These are phyloP conservation scores for Chionomys nivalis DNA, from an alignment of 2,113 vertebrate species.

Conservation along the genomic window DNA sequence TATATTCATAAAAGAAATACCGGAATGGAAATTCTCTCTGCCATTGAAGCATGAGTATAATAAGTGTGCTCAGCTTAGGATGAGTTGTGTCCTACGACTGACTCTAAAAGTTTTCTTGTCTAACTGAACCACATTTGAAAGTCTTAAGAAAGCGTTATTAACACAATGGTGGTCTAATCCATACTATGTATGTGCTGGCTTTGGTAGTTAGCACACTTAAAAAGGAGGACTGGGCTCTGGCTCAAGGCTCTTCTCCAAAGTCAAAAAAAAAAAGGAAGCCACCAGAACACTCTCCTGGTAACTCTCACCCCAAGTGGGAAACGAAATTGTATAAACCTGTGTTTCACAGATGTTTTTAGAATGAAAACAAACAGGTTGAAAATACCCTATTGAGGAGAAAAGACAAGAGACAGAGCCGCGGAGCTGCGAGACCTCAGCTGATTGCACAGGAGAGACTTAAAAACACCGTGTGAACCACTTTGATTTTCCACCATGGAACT, in stretches of 20 bases:
- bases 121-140: constrained; percentile 36
- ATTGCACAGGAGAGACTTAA: constrained; percentile 73
- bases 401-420: constrained; percentile 81
- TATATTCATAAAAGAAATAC: constrained; percentile 82
- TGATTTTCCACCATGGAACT: constrained; percentile 55
- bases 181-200: not conserved
- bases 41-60: constrained; percentile 66
- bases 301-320: constrained; percentile 88
- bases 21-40: constrained; percentile 81
- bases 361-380: constrained; percentile 86
- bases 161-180: not conserved
- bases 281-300: constrained; percentile 82
- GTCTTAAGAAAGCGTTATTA: not conserved
- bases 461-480: constrained; percentile 83
- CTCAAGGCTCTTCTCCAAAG: constrained; percentile 78
- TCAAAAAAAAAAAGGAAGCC: constrained; percentile 79
- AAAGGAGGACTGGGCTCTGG: not conserved
- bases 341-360: constrained; percentile 89
- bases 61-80: constrained; percentile 41
- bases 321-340: constrained; percentile 82
- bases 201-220: constrained; percentile 12
- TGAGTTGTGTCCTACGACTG: constrained; percentile 3
- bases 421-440: constrained; percentile 78
- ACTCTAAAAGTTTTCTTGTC: constrained; percentile 33
- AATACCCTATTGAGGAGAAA: constrained; percentile 83